These are phyloP conservation scores for Lutraria lutraria DNA, from an alignment of 2,888 invertebrate species.

Conservation along the genomic window DNA sequence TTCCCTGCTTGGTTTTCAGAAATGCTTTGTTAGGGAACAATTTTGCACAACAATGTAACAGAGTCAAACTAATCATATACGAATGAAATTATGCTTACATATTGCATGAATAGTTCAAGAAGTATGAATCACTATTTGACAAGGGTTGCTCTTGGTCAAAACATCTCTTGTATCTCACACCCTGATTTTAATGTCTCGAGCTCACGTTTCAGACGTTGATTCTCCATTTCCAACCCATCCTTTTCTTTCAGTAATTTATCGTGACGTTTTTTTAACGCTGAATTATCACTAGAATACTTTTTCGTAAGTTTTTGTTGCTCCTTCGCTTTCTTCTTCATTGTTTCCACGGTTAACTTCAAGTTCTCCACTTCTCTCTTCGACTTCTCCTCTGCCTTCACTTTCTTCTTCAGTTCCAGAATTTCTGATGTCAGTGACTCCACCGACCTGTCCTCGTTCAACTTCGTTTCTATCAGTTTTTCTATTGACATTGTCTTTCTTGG, in stretches of 20 bases:
- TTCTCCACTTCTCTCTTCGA: conserved; percentile 21
- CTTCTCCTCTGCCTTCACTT: conserved; percentile 11
- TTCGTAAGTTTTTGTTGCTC: background rate
- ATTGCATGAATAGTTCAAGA: no score
- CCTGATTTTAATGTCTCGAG: conserved; percentile 13
- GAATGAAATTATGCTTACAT: no score
- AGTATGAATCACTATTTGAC: no score
- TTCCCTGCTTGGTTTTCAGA: no score
- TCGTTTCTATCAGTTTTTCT: conserved; percentile 25
- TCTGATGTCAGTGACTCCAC: background rate
- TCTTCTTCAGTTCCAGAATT: conserved; percentile 14
- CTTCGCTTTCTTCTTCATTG: conserved; percentile 16
- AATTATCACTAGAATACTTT: background rate
- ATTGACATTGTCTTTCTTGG: conserved; percentile 9
- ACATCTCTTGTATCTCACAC: conserved; percentile 31
- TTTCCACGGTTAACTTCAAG: background rate
- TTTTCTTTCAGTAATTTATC: conserved; percentile 16
- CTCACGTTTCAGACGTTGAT: conserved; percentile 19
- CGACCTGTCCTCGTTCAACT: conserved; percentile 23
- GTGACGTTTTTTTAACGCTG: background rate
- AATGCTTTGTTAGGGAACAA: no score
- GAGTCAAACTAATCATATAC: no score
- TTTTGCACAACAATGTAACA: no score
- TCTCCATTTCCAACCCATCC: conserved; percentile 3
- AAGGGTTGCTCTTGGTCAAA: background rate